Base-by-base conservation (phyloP, 2,888 invertebrate genomes). In the Desoria tigrina region DNA sequence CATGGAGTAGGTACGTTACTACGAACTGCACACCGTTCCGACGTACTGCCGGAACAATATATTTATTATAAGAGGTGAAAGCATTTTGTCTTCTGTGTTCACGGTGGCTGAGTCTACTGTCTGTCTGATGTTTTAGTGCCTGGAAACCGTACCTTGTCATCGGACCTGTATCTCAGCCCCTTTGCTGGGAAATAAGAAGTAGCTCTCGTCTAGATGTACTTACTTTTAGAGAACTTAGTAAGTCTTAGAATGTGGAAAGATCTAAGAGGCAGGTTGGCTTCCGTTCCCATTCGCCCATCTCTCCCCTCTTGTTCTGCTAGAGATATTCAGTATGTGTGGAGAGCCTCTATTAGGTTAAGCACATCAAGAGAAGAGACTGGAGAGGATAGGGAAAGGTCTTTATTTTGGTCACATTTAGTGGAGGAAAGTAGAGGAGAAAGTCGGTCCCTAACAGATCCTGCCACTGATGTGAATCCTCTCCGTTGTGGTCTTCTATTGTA, bases 321-420 rank as follows among this genome's bases (percentile, higher is more conserved):
- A n/a, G n/a, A n/a, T n/a, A n/a, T n/a, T n/a, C n/a, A n/a, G n/a
- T 21, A 16, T 45, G 21, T 45, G n/a, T 18, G 21, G 45, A 45
- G 21, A 55, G 28, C 26, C 21, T 32, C 55, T 55, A 55, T 32
- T 27, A 55, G 55, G 32, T 55, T 27, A 55, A 55, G 55, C 28
- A 55, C n/a, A 9, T 55, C n/a, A n/a, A n/a, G 55, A 21, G 32
- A 6, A 55, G n/a, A 28, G 55, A 9, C 32, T 9, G 3, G 55
- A n/a, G 28, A 28, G 14, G 18, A 4, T n/a, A 4, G 7, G 53
- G 21, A 32, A 55, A 55, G 27, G 55, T 55, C 55, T 55, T 55
- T 32, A 55, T 32, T 23, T 23, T 16, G 27, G 51, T 26, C 51
- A 51, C 45, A 45, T 45, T 51, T 51, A 23, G 7, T 27, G 32